Conservation (phyloP, 2,113 vertebrate species). For the Poeciliopsis prolifica region DNA sequence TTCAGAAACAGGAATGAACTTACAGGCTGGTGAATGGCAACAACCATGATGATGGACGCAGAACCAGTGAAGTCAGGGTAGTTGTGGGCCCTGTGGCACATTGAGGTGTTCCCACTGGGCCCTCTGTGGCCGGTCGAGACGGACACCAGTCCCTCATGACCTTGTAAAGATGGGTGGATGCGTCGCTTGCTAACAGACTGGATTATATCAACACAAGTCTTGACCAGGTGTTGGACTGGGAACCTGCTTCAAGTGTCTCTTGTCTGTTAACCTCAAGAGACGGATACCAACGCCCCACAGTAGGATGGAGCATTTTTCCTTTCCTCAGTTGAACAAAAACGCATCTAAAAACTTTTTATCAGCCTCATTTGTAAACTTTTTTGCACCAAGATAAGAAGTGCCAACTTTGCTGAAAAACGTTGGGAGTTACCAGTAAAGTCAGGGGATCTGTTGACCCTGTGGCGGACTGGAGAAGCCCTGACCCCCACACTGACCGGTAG, state of each 20-base stretch:
- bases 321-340: not conserved
- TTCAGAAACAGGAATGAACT: conserved; percentile 11
- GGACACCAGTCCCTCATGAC: not conserved
- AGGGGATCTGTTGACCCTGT: too few relatives aligned
- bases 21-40: not conserved
- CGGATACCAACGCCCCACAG: not conserved
- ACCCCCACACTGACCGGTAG: not conserved
- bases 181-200: not conserved
- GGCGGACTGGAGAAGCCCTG: not conserved
- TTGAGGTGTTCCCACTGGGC: not conserved
- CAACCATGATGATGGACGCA: not conserved
- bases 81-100: too few relatives aligned
- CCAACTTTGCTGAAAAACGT: not conserved
- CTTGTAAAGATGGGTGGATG: not conserved
- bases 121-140: not conserved
- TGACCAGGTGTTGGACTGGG: not conserved
- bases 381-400: too few relatives aligned
- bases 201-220: not conserved
- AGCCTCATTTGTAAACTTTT: not conserved
- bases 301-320: not conserved
- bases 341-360: too few relatives aligned
- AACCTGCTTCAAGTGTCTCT: not conserved
- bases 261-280: not conserved
- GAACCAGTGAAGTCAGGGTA: not conserved
- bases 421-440: not conserved